Evolutionary conservation across 2,113 vertebrate genomes (phyloP).

Genomic region (Tautogolabrus adspersus): DNA sequence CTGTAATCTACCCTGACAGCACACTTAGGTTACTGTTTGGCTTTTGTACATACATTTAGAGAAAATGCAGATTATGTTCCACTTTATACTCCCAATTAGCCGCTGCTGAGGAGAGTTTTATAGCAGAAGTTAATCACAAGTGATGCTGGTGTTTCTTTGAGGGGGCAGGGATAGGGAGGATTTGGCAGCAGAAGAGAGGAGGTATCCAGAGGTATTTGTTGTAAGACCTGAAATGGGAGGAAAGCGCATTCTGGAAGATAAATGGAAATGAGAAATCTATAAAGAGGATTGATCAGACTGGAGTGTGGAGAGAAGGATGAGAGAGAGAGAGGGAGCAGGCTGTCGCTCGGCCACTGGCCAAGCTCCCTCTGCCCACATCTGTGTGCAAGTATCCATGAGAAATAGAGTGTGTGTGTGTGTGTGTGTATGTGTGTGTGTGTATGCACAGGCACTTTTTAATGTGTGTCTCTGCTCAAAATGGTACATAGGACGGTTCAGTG

Average conservation of each 20-base stretch:
- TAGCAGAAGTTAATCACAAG: slow-evolving; percentile 42
- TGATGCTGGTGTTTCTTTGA: slow-evolving; percentile 17
- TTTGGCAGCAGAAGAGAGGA: slow-evolving; percentile 53
- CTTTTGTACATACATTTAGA: slow-evolving; percentile 49
- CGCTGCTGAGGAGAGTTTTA: slow-evolving; percentile 35
- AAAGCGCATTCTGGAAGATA: slow-evolving; percentile 57
- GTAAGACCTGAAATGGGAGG: slow-evolving; percentile 55
- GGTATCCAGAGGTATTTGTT: slow-evolving; percentile 49
- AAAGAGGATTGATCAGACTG: slow-evolving; percentile 57
- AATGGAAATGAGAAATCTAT: slow-evolving; percentile 73
- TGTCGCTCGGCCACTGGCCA: slow-evolving; percentile 19
- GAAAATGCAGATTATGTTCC: slow-evolving; percentile 51
- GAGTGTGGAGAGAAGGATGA: slow-evolving; percentile 11
- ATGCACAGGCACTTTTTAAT: slow-evolving; percentile 29
- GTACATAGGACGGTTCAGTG: slow-evolving; percentile 1
- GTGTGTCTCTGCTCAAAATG: no score
- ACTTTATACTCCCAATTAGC: slow-evolving; percentile 53
- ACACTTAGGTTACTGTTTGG: slow-evolving; percentile 64
- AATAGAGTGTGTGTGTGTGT: slow-evolving; percentile 5
- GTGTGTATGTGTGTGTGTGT: slow-evolving; percentile 23
- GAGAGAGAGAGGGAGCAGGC: slow-evolving; percentile 11
- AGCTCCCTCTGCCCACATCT: slow-evolving; percentile 31
- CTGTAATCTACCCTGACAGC: slow-evolving; percentile 76
- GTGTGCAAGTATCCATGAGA: slow-evolving; percentile 14
- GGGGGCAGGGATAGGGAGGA: slow-evolving; percentile 20